These are phyloP conservation scores for Nemotelus pantherinus DNA, from an alignment of 2,888 invertebrate species.

Conservation along the genomic window DNA sequence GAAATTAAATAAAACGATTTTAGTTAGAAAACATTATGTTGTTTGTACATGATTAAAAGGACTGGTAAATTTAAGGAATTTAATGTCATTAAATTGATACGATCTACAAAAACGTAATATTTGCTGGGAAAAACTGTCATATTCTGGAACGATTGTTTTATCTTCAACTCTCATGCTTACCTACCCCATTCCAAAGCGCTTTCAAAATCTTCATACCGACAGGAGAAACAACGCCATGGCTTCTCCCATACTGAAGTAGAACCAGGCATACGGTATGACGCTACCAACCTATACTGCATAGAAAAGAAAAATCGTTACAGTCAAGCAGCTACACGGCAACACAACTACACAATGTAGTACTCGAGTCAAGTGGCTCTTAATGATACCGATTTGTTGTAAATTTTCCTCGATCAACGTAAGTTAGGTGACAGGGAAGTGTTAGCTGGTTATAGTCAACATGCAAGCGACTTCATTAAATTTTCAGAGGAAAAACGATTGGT, in stretches of 20 bases:
- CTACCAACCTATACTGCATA: background rate
- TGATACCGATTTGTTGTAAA: slow-evolving; percentile 42
- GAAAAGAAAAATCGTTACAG: slow-evolving; percentile 18
- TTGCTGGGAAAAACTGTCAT: no score
- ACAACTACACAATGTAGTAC: slow-evolving; percentile 34
- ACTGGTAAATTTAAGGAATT: no score
- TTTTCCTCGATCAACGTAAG: slow-evolving; percentile 30
- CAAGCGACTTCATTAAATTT: slow-evolving; percentile 35
- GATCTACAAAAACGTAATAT: no score
- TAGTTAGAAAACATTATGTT: no score
- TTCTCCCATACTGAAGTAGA: slow-evolving; percentile 7
- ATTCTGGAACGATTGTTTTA: no score
- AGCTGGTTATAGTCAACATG: slow-evolving; percentile 13
- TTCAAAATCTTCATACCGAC: no score
- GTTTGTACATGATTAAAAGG: no score
- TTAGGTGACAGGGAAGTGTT: slow-evolving; percentile 32
- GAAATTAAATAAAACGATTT: no score
- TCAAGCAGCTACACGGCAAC: slow-evolving; percentile 4
- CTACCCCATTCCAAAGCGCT: no score
- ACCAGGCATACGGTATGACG: background rate
- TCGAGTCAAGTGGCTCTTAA: slow-evolving; percentile 39
- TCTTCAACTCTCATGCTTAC: no score
- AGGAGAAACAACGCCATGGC: no score
- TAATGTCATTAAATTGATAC: no score
- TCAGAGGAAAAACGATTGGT: background rate